phyloP scores from a whole-genome alignment of 2,888 invertebrate species.

The Apamea monoglypha region DNA sequence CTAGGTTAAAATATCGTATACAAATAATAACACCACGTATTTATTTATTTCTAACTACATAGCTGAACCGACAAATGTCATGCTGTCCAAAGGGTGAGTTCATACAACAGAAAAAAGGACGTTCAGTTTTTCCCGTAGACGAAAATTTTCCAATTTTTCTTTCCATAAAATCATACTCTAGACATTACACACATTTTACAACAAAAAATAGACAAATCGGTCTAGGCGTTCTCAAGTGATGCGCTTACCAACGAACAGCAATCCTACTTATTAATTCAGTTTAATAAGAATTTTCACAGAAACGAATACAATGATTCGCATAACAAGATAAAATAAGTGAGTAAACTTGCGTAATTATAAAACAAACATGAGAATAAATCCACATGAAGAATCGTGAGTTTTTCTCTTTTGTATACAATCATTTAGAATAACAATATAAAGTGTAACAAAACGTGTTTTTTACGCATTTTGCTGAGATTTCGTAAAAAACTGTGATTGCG shows the following conservation, averaged over 20 bases:
- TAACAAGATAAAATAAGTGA: slow-evolving; percentile 13
- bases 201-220: not conserved
- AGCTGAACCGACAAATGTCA: not conserved
- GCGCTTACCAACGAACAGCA: not conserved
- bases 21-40: not conserved
- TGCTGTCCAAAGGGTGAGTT: not conserved
- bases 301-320: slow-evolving; percentile 7
- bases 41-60: not conserved
- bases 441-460: slow-evolving; percentile 21
- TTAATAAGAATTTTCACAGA: slow-evolving; percentile 1
- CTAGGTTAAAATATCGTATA: not conserved
- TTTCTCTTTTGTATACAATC: slow-evolving; percentile 31
- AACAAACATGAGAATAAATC: slow-evolving; percentile 30
- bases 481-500: slow-evolving; percentile 22
- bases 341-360: slow-evolving; percentile 21
- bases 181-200: not conserved
- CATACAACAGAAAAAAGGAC: not conserved
- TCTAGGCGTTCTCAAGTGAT: not conserved
- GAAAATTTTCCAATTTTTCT: not conserved
- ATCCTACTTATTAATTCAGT: not conserved
- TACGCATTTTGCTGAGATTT: slow-evolving; percentile 14
- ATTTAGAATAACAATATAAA: slow-evolving; percentile 25
- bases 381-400: slow-evolving; percentile 18
- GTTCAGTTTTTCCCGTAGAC: not conserved
- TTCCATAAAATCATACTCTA: not conserved